These are phyloP conservation scores for Eupithecia pulchellata DNA, from an alignment of 2,888 invertebrate species.

Conservation along the genomic window DNA sequence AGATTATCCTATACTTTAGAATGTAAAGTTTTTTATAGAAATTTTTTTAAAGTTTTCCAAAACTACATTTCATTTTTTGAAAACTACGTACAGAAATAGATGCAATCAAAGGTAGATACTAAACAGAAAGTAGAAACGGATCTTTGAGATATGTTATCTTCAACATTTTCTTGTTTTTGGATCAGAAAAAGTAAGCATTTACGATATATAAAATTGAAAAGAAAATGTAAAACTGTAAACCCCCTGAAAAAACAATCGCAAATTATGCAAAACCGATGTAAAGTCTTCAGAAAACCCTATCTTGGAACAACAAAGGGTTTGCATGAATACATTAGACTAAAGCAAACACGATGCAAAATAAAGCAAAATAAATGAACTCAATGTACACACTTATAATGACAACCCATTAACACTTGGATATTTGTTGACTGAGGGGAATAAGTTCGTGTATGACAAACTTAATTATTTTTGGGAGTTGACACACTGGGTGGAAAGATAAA, in stretches of 20 bases:
- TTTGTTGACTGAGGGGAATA: slow-evolving; percentile 60
- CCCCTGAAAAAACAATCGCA: slow-evolving; percentile 16
- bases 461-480: slow-evolving; percentile 50
- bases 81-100: not conserved
- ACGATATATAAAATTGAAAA: not conserved
- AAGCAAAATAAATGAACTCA: slow-evolving; percentile 37
- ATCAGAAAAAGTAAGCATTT: not conserved
- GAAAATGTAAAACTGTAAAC: not conserved
- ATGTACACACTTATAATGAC: slow-evolving; percentile 46
- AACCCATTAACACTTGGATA: slow-evolving; percentile 63
- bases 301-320: slow-evolving; percentile 34
- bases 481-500: slow-evolving; percentile 23
- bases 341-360: slow-evolving; percentile 43
- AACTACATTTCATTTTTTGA: not conserved
- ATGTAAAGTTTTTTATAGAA: too few relatives aligned
- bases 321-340: slow-evolving; percentile 32
- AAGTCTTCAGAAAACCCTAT: slow-evolving; percentile 20
- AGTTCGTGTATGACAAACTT: slow-evolving; percentile 59
- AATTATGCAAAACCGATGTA: slow-evolving; percentile 23
- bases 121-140: too few relatives aligned
- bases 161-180: not conserved
- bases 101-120: not conserved
- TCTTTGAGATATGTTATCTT: not conserved
- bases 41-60: not conserved
- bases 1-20: too few relatives aligned